Conservation (phyloP, 2,888 invertebrate species). For the Phlogophora meticulosa region DNA sequence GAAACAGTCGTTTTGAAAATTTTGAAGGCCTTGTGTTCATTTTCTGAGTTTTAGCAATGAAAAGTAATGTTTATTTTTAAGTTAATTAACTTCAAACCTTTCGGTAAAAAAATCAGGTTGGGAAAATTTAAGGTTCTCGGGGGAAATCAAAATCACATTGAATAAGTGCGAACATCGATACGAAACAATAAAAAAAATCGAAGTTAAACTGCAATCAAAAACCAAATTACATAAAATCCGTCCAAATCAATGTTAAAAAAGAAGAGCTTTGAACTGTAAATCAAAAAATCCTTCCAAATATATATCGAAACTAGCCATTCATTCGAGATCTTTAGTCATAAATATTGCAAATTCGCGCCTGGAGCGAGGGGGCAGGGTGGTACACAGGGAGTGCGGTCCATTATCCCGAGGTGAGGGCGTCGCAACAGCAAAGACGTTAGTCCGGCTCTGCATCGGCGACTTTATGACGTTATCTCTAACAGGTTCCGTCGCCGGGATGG, state of each 20-base stretch:
- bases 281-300: constrained; percentile 17
- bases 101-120: constrained; percentile 41
- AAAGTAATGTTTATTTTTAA: neutral
- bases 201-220: constrained; percentile 32
- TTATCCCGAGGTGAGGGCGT: constrained; percentile 87
- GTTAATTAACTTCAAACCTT: constrained; percentile 11
- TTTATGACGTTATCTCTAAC: constrained; percentile 91
- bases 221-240: neutral
- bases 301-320: constrained; percentile 40
- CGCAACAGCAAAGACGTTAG: constrained; percentile 89
- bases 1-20: neutral
- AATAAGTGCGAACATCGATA: constrained; percentile 46
- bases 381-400: constrained; percentile 79
- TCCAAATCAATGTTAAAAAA: constrained; percentile 10
- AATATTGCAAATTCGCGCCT: constrained; percentile 66
- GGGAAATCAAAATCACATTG: constrained; percentile 58
- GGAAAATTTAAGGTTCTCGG: constrained; percentile 49
- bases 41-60: neutral
- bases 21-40: neutral
- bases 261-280: neutral
- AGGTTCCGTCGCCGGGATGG: constrained; percentile 84
- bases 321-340: constrained; percentile 50
- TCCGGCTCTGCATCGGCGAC: constrained; percentile 89
- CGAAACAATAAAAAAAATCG: constrained; percentile 35
- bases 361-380: constrained; percentile 50